phyloP scores from a whole-genome alignment of 2,113 vertebrate species.

The Petaurus breviceps region DNA sequence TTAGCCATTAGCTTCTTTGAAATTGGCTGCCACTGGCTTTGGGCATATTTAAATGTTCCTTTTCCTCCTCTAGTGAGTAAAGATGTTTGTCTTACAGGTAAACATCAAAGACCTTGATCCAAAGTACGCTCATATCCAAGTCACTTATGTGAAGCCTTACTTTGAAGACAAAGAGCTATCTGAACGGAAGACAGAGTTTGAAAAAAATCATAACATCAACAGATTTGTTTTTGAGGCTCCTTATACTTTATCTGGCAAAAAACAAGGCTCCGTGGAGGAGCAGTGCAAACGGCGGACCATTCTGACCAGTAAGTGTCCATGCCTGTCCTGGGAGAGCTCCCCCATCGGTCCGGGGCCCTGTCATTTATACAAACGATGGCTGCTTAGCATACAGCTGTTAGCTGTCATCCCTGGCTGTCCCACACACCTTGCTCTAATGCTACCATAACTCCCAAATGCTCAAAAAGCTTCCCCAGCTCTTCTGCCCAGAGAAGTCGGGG shows the following conservation, averaged over 20 bases:
- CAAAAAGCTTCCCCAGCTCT: slow-evolving; percentile 39
- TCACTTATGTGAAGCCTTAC: slow-evolving; percentile 96
- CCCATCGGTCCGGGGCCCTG: slow-evolving; percentile 40
- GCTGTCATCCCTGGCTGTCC: slow-evolving; percentile 25
- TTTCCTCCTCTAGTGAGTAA: slow-evolving; percentile 44
- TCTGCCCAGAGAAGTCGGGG: slow-evolving; percentile 16
- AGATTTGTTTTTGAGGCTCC: slow-evolving; percentile 98
- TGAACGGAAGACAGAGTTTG: slow-evolving; percentile 94
- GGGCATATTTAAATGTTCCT: background rate
- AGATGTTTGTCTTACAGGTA: slow-evolving; percentile 84
- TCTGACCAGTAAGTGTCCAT: slow-evolving; percentile 89
- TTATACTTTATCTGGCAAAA: slow-evolving; percentile 96
- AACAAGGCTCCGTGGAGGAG: slow-evolving; percentile 96
- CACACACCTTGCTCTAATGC: background rate
- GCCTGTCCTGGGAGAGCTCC: background rate
- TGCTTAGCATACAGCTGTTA: slow-evolving; percentile 52
- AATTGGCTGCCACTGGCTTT: background rate
- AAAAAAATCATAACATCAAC: slow-evolving; percentile 95
- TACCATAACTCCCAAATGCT: slow-evolving; percentile 12
- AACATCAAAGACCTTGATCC: slow-evolving; percentile 94
- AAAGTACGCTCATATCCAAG: slow-evolving; percentile 95
- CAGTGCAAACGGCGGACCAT: slow-evolving; percentile 95
- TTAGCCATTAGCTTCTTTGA: background rate
- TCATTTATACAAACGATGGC: slow-evolving; percentile 41
- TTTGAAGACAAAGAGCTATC: slow-evolving; percentile 95